phyloP scores from a whole-genome alignment of 2,888 invertebrate species.

The Kryphioiulus occultus region DNA sequence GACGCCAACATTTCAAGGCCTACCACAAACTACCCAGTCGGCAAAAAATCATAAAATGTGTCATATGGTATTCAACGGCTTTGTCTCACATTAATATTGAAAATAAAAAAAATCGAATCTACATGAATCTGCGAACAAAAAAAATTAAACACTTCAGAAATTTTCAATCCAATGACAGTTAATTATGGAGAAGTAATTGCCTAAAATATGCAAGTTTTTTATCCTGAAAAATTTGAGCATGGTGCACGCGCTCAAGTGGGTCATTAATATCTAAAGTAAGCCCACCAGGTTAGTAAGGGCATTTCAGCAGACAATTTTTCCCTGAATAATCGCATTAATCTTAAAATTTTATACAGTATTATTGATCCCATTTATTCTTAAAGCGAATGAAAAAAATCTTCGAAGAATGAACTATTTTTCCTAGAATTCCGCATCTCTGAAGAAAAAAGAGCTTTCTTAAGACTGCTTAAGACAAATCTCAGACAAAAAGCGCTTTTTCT shows the following conservation, averaged over 20 bases:
- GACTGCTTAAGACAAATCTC: conserved; percentile 5
- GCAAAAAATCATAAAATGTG: not conserved
- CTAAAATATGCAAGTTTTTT: too few species aligned
- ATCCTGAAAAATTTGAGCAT: not conserved
- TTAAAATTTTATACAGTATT: not conserved
- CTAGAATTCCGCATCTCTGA: not conserved
- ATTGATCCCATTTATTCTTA: not conserved
- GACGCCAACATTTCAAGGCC: not conserved
- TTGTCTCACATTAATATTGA: not conserved
- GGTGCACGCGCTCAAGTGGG: not conserved
- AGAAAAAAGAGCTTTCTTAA: not conserved
- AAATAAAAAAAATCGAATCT: not conserved
- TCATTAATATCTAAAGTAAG: not conserved
- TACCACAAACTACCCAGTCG: not conserved
- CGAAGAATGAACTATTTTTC: not conserved
- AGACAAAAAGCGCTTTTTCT: not conserved
- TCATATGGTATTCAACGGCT: not conserved
- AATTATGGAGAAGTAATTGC: too few species aligned
- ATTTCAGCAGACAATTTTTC: not conserved
- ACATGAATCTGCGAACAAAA: not conserved
- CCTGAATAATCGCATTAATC: not conserved
- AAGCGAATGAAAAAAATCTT: not conserved
- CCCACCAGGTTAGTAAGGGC: not conserved
- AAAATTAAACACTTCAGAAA: too few species aligned
- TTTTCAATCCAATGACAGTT: too few species aligned